phyloP scores from a whole-genome alignment of 2,113 vertebrate genomes.

The Calcarius ornatus region DNA sequence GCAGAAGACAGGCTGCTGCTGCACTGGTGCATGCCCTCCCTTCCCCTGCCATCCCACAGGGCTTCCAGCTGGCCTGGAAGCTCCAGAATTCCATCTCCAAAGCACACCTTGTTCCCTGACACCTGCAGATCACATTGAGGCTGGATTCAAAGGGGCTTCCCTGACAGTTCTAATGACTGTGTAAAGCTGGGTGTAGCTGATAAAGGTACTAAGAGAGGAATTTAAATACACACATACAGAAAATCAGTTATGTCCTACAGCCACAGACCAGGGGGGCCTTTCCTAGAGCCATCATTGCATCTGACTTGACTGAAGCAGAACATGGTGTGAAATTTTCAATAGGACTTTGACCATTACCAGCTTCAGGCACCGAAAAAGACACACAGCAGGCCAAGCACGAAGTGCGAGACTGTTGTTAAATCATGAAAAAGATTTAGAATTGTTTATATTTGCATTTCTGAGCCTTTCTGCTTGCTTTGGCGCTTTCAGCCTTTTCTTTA shows the following conservation, averaged over 20 bases:
- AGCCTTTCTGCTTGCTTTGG: neutral
- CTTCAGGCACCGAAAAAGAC: neutral
- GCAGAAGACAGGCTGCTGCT: neutral
- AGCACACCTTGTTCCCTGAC: neutral
- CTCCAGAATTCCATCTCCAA: neutral
- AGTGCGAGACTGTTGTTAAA: neutral
- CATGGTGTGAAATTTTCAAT: neutral
- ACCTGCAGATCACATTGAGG: neutral
- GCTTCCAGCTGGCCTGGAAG: neutral
- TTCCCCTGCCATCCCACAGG: fast-evolving
- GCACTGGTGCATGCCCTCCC: neutral
- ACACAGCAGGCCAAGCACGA: neutral
- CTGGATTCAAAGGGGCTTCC: neutral
- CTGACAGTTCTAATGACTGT: neutral
- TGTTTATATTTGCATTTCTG: neutral
- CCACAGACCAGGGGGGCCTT: neutral
- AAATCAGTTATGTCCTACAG: neutral
- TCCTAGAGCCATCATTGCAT: neutral
- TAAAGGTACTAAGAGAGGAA: neutral
- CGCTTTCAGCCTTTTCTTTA: neutral
- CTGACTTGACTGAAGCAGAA: neutral
- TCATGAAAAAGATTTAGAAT: neutral
- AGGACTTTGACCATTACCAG: neutral
- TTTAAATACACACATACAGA: neutral
- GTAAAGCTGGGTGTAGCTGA: neutral